Percentiles rank a stretch among this genome's conserved stretches.
Conservation (phyloP, 2,113 vertebrate species). For the Phalacrocorax carbo region DNA sequence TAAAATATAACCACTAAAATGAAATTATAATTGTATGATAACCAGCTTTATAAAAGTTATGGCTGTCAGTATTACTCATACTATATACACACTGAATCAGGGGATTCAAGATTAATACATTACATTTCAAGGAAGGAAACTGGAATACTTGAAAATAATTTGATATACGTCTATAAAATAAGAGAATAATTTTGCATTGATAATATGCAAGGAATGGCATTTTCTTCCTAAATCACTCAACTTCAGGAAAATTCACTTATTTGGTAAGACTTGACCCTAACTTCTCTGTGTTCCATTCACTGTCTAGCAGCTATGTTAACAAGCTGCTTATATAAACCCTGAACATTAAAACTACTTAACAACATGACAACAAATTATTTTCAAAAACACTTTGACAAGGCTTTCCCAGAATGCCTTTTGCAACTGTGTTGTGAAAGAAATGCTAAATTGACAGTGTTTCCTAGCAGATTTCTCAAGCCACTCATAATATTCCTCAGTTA, state of each 20-base stretch:
- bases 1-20: background rate
- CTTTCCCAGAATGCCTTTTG: background rate
- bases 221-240: background rate
- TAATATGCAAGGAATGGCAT: background rate
- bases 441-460: background rate
- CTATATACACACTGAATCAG: background rate
- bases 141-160: background rate
- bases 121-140: background rate
- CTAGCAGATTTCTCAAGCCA: background rate
- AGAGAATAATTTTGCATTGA: background rate
- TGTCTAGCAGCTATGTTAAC: background rate
- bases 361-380: background rate
- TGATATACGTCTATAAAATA: background rate
- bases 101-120: background rate
- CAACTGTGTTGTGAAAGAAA: background rate
- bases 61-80: background rate
- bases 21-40: background rate
- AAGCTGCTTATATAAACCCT: background rate
- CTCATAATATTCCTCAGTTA: background rate
- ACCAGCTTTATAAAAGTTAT: background rate
- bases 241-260: background rate
- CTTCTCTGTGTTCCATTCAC: background rate
- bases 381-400: background rate
- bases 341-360: background rate
- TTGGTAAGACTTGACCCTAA: background rate